Base-by-base conservation (phyloP, 1,140 invertebrate species). In the Epicauta chinensis region DNA sequence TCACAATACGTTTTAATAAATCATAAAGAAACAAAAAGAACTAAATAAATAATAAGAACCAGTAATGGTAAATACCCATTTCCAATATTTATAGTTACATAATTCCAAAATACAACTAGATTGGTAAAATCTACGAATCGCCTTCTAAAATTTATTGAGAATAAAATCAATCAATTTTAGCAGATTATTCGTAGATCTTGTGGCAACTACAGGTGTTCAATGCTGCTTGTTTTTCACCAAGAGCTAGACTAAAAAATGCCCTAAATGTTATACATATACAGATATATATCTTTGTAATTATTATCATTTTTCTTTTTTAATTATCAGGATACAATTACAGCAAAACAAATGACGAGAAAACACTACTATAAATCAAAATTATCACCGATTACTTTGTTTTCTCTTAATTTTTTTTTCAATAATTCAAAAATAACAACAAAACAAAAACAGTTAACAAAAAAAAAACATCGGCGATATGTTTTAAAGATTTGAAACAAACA, bases 201-300 rank as follows among this genome's bases (percentile, higher is more conserved):
- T 16, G 36, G 42, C 51, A 54, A 42, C 52, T 54, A 54, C 37
- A 37, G 37, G 52, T 54, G 52, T 48, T 54, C 51, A 46, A 38
- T 53, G 40, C 46, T 54, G 45, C 34, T 39, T 23, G 4, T 5
- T 23, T 23, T 23, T 23, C 7, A 23, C 40, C 43, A 37, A 39
- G 44, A 48, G 52, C 52, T 54, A 54, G 40, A 38, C 52, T 54
- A 54, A 49, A 23, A 23, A 54, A 54, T 54, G 52, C 52, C 52
- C 52, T 48, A 53, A 35, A 47, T 48, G 36, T 49, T 41, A 42
- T 53, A 53, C 37, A 53, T 38, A 31, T 15, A 23, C 23, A 23
- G 23, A 50, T 37, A 49, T 36, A 50, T 38, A 31, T 30, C 7
- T 23, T 14, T 43, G 47, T 46, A 46, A 40, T 32, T 53, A 40